These are phyloP conservation scores for Halictus ligatus DNA, from an alignment of 2,888 invertebrate genomes.

Conservation along the genomic window DNA sequence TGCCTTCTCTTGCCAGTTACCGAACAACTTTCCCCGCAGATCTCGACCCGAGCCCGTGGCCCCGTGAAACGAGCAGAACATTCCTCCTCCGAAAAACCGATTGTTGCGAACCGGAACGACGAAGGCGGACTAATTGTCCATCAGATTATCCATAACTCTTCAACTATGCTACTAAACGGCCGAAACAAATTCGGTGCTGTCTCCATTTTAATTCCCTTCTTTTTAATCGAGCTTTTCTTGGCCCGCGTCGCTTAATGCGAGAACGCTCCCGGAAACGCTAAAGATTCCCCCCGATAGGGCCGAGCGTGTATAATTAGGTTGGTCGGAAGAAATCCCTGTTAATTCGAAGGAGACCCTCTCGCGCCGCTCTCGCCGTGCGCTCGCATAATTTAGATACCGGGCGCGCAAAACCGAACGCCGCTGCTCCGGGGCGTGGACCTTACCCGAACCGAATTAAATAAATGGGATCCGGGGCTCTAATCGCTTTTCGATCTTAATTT, in stretches of 20 bases:
- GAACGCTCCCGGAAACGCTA: slow-evolving; percentile 14
- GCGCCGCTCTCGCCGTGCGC: background rate
- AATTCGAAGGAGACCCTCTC: slow-evolving; percentile 22
- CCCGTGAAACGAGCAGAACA: background rate
- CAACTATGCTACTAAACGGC: too few species aligned
- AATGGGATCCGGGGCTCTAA: slow-evolving; percentile 36
- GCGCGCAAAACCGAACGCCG: background rate
- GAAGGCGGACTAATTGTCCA: background rate
- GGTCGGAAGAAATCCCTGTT: slow-evolving; percentile 46
- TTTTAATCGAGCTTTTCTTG: background rate
- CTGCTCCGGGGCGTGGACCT: background rate
- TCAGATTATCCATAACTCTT: background rate
- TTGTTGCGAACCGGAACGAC: background rate
- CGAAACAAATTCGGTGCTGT: background rate
- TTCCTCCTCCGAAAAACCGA: slow-evolving; percentile 10
- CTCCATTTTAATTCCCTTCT: background rate
- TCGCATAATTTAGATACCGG: slow-evolving; percentile 23
- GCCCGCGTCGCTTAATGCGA: background rate
- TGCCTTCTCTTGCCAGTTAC: slow-evolving; percentile 34
- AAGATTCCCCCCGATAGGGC: background rate
- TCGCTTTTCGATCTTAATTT: slow-evolving; percentile 47
- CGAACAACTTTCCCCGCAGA: slow-evolving; percentile 61
- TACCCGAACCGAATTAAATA: slow-evolving; percentile 40
- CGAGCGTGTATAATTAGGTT: slow-evolving; percentile 44
- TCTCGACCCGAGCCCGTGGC: slow-evolving; percentile 20